These are phyloP conservation scores for Leucophenga maculata DNA, from an alignment of 2,888 invertebrate species.

Conservation along the genomic window DNA sequence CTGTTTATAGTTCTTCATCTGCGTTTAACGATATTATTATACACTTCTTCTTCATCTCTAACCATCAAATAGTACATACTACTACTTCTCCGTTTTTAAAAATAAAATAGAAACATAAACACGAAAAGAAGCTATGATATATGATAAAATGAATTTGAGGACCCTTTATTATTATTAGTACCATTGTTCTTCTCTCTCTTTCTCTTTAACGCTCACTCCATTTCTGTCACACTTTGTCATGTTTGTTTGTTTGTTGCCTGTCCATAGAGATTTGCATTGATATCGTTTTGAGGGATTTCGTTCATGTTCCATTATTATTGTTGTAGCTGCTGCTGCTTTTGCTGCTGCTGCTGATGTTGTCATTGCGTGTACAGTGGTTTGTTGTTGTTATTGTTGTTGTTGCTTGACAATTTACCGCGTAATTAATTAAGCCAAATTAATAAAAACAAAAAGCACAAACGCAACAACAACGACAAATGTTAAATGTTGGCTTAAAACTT, in stretches of 20 bases:
- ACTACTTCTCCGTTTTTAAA: too few species aligned
- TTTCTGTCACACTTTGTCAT: not conserved
- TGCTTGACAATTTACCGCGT: conserved; percentile 62
- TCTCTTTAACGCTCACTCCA: too few species aligned
- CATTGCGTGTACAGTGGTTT: conserved; percentile 32
- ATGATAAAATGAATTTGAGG: too few species aligned
- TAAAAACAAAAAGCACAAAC: conserved; percentile 41
- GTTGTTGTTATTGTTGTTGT: conserved; percentile 51
- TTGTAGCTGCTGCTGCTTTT: conserved; percentile 30
- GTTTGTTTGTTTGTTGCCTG: conserved; percentile 40
- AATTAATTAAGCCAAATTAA: conserved; percentile 63
- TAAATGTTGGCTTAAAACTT: conserved; percentile 8
- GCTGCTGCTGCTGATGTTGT: conserved; percentile 43
- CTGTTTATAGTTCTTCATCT: too few species aligned
- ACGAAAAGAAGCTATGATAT: too few species aligned
- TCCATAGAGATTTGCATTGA: conserved; percentile 59
- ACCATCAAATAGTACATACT: too few species aligned
- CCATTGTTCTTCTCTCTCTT: too few species aligned
- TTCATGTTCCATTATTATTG: not conserved
- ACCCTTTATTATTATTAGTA: too few species aligned
- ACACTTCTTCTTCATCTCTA: too few species aligned
- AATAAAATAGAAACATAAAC: too few species aligned
- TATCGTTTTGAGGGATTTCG: conserved; percentile 13
- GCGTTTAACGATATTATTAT: too few species aligned
- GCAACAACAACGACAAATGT: conserved; percentile 24